Conservation (phyloP, 2,113 vertebrate species). For the Thymallus thymallus region DNA sequence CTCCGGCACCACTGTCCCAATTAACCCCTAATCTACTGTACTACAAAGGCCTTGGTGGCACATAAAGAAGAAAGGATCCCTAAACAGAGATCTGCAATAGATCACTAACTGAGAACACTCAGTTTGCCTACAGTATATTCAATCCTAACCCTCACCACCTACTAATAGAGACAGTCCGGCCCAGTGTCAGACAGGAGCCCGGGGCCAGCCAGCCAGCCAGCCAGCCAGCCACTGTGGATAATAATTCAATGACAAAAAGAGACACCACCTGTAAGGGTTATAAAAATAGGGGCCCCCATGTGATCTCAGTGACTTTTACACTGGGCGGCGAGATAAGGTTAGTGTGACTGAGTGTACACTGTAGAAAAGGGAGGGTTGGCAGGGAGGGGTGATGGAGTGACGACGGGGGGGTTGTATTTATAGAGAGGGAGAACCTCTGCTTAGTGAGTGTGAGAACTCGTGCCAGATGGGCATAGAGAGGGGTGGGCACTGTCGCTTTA, state of each 20-base stretch:
- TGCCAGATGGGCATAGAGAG: conserved; percentile 9
- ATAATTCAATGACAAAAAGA: conserved; percentile 18
- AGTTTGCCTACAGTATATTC: too few relatives aligned
- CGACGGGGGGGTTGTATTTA: conserved; percentile 12
- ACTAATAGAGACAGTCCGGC: neutral
- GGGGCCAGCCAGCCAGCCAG: neutral
- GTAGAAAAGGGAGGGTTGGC: neutral
- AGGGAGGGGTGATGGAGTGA: neutral
- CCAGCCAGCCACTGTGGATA: conserved; percentile 5
- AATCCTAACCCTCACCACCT: too few relatives aligned
- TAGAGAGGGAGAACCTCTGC: conserved; percentile 18
- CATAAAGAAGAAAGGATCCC: too few relatives aligned
- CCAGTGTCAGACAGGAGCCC: neutral
- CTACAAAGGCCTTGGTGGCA: too few relatives aligned
- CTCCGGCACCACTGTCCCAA: too few relatives aligned
- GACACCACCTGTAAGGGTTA: conserved; percentile 6
- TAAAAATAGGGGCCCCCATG: conserved; percentile 27
- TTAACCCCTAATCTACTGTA: too few relatives aligned
- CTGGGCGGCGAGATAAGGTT: conserved; percentile 13
- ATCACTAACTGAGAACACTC: too few relatives aligned
- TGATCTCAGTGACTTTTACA: conserved; percentile 19
- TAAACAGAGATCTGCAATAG: too few relatives aligned
- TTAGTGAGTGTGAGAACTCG: conserved; percentile 16
- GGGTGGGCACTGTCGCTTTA: neutral
- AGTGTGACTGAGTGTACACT: conserved; percentile 12